phyloP scores from a whole-genome alignment of 2,113 vertebrate genomes.

The Hyaena hyaena region DNA sequence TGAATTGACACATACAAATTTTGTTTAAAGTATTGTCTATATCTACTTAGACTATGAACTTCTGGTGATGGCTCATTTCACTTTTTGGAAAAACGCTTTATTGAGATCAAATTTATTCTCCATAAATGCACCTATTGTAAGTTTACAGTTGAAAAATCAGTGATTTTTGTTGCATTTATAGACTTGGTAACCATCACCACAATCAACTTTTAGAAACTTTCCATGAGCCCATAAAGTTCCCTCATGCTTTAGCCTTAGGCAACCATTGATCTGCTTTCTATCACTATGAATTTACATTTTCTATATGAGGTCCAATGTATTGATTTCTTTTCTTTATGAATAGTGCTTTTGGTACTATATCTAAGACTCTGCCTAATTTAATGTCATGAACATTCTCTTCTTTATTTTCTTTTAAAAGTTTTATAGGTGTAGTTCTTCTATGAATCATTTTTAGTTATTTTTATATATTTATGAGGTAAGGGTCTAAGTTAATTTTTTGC shows the following conservation, averaged over 20 bases:
- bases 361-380: background rate
- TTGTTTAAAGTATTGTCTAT: background rate
- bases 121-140: background rate
- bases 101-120: background rate
- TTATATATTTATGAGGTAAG: background rate
- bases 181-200: background rate
- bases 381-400: background rate
- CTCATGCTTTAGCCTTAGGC: background rate
- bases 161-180: background rate
- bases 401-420: background rate
- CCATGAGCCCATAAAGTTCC: background rate
- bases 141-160: background rate
- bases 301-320: background rate
- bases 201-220: background rate
- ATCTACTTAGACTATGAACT: background rate
- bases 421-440: background rate
- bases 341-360: background rate
- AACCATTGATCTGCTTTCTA: background rate
- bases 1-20: background rate
- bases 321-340: background rate
- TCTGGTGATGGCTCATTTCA: background rate
- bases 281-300: background rate
- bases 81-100: background rate
- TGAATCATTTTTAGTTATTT: background rate
- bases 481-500: background rate